A percentile compares a stretch with the other conserved stretches of the same genome.
These are phyloP conservation scores for Pseudomyrmex cubaensis DNA, from an alignment of 1,140 invertebrate species.

Conservation along the genomic window DNA sequence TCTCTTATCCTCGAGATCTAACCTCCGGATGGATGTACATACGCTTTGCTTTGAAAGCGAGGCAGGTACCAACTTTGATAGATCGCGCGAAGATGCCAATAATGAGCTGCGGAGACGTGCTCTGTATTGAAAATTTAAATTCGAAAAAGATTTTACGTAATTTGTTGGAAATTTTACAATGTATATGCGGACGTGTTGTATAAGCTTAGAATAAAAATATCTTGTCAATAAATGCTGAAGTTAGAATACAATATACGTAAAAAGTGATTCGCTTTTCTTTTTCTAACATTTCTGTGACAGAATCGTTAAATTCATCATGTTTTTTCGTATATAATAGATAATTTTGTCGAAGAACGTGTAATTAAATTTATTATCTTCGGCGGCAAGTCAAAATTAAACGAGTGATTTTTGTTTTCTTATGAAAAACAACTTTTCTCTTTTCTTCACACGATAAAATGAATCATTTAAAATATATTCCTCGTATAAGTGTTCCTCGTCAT, in stretches of 20 bases:
- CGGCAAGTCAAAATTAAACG: conserved; percentile 10
- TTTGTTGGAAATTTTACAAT: neutral
- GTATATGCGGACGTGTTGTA: too few species aligned
- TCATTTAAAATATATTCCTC: conserved; percentile 69
- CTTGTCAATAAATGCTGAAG: neutral
- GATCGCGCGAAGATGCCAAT: neutral
- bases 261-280: conserved; percentile 30
- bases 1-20: conserved; percentile 64
- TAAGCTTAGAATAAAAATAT: neutral
- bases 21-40: conserved; percentile 5
- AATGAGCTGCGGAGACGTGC: conserved; percentile 9
- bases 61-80: conserved; percentile 51
- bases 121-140: neutral
- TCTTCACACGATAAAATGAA: conserved; percentile 64
- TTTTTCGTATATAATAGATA: neutral
- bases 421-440: neutral
- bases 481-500: conserved; percentile 51
- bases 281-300: conserved; percentile 35
- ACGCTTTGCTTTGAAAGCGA: conserved; percentile 20
- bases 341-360: neutral
- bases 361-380: neutral
- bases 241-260: too few species aligned
- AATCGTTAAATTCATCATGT: conserved; percentile 19
- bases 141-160: neutral
- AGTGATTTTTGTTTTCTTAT: conserved; percentile 1